Evolutionary conservation across 2,113 vertebrate species (phyloP).

Genomic region (Glaucidium brasilianum): DNA sequence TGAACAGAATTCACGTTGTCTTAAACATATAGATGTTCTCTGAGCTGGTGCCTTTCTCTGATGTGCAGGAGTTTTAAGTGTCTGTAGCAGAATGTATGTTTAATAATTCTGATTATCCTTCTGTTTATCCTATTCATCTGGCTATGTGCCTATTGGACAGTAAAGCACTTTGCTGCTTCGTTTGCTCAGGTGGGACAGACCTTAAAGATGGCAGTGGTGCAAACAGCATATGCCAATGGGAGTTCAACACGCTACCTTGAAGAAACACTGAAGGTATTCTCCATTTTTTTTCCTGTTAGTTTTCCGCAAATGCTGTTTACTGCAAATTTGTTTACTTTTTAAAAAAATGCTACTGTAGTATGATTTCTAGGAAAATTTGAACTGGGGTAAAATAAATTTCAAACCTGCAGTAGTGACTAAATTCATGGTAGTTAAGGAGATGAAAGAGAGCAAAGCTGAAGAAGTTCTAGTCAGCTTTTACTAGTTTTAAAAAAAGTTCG

Average conservation of each 20-base stretch:
- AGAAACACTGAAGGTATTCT: slow-evolving; percentile 86
- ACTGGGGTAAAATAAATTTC: not conserved
- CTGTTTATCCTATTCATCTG: not conserved
- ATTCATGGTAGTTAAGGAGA: not conserved
- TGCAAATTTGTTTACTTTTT: not conserved
- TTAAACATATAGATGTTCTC: not conserved
- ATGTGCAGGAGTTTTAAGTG: not conserved
- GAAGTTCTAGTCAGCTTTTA: not conserved
- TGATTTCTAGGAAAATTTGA: not conserved
- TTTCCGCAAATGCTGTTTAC: not conserved
- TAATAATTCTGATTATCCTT: not conserved
- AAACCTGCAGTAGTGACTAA: not conserved
- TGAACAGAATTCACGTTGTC: not conserved
- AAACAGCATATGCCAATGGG: slow-evolving; percentile 95
- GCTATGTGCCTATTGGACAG: accelerated
- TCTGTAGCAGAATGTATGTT: not conserved
- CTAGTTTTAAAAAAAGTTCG: not conserved
- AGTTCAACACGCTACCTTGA: slow-evolving; percentile 91
- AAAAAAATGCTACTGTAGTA: not conserved
- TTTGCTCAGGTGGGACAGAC: slow-evolving; percentile 79
- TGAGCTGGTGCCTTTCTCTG: not conserved
- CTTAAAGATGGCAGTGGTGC: slow-evolving; percentile 87
- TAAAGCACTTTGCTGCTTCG: not conserved
- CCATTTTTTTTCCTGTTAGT: not conserved
- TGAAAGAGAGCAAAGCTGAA: not conserved